phyloP scores from a whole-genome alignment of 2,113 vertebrate genomes.

The Epinephelus lanceolatus region DNA sequence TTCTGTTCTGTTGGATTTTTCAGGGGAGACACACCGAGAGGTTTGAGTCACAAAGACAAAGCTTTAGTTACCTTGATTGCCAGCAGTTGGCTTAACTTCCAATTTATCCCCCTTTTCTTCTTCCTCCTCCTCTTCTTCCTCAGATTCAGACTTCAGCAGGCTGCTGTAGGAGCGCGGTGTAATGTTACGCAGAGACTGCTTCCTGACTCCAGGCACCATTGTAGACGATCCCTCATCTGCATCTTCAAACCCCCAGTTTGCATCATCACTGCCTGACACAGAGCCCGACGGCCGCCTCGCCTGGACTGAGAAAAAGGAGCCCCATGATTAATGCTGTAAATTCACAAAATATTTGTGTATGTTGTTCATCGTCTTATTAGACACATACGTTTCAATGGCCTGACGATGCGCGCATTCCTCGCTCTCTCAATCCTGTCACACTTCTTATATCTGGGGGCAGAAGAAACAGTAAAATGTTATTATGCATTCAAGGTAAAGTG shows the following conservation, averaged over 20 bases:
- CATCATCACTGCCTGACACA: conserved; percentile 74
- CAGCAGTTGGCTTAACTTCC: conserved; percentile 45
- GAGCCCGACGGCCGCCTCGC: conserved; percentile 47
- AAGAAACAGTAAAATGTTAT: conserved; percentile 45
- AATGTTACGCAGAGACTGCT: conserved; percentile 88
- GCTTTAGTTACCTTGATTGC: conserved; percentile 64
- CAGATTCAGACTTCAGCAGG: conserved; percentile 90
- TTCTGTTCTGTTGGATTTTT: too few relatives aligned
- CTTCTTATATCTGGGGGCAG: conserved; percentile 85
- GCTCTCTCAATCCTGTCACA: conserved; percentile 89
- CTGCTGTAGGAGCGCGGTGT: conserved; percentile 90
- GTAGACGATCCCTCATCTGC: conserved; percentile 59
- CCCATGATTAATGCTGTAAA: conserved; percentile 24
- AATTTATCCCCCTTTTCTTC: conserved; percentile 8
- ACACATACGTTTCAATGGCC: conserved; percentile 86
- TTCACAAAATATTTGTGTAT: not conserved
- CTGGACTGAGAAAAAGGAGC: conserved; percentile 70
- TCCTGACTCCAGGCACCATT: conserved; percentile 74
- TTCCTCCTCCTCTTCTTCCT: conserved; percentile 72
- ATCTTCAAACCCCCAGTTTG: conserved; percentile 55
- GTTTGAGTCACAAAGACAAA: not conserved
- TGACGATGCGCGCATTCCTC: conserved; percentile 81
- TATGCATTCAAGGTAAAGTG: not conserved
- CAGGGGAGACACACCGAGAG: not conserved
- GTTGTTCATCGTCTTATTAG: not conserved